Percentiles rank a stretch among this genome's conserved stretches.
Conservation (phyloP, 2,888 invertebrate genomes). For the Calephelis perditalis region DNA sequence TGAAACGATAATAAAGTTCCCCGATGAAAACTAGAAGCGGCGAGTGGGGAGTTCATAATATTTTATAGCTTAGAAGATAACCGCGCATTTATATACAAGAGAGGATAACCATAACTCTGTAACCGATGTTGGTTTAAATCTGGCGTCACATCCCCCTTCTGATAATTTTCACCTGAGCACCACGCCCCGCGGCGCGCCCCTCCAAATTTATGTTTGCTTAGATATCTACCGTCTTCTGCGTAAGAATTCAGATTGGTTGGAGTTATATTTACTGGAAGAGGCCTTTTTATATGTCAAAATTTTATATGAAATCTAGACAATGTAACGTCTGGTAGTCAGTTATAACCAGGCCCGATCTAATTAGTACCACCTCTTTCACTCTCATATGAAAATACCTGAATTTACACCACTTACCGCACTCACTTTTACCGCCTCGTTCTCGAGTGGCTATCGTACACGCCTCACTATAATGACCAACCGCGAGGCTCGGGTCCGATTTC, state of each 20-base stretch:
- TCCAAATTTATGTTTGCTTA: slow-evolving; percentile 59
- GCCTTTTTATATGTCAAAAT: not conserved
- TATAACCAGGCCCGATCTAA: too few species aligned
- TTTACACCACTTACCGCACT: too few species aligned
- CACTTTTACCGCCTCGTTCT: too few species aligned
- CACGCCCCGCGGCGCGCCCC: slow-evolving; percentile 40
- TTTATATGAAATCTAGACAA: too few species aligned
- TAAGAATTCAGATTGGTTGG: slow-evolving; percentile 46
- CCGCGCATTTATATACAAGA: slow-evolving; percentile 33
- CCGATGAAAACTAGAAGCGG: slow-evolving; percentile 31
- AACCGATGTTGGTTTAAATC: slow-evolving; percentile 66
- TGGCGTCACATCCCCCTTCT: slow-evolving; percentile 46
- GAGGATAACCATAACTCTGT: slow-evolving; percentile 33
- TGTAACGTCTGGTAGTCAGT: too few species aligned
- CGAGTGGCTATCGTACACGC: too few species aligned
- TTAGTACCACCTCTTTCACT: too few species aligned
- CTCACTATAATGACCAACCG: too few species aligned
- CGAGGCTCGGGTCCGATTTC: too few species aligned
- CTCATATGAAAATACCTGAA: too few species aligned
- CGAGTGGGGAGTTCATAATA: slow-evolving; percentile 30
- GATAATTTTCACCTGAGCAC: slow-evolving; percentile 74
- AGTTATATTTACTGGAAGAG: slow-evolving; percentile 8
- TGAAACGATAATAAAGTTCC: slow-evolving; percentile 30
- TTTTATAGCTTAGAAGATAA: slow-evolving; percentile 34
- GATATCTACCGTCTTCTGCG: slow-evolving; percentile 58